Percentiles rank a stretch among this genome's conserved stretches.
These are phyloP conservation scores for Rugalucina vietnamica DNA, from an alignment of 2,888 invertebrate genomes.

Conservation along the genomic window DNA sequence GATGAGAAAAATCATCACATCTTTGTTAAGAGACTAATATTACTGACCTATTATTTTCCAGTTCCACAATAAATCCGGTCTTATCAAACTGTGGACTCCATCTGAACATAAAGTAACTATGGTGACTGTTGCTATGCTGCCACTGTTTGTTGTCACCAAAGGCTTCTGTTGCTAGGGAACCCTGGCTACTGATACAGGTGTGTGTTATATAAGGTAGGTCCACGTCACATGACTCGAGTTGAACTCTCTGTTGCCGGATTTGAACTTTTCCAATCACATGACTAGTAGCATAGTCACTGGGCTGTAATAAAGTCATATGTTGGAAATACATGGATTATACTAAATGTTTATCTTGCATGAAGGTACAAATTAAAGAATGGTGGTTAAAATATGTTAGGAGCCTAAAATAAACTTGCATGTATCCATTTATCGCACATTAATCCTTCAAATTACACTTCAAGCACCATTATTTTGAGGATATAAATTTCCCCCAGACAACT, in stretches of 20 bases:
- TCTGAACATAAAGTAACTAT: conserved; percentile 65
- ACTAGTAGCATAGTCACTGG: conserved; percentile 37
- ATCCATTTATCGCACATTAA: no score
- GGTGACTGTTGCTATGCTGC: conserved; percentile 29
- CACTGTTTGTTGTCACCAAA: conserved; percentile 11
- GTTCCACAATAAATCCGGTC: conserved; percentile 68
- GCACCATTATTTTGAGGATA: no score
- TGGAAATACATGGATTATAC: no score
- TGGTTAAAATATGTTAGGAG: no score
- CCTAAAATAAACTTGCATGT: no score
- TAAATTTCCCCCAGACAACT: no score
- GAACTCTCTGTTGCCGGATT: conserved; percentile 75
- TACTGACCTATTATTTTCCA: conserved; percentile 38
- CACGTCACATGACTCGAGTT: conserved; percentile 59
- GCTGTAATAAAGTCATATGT: no score
- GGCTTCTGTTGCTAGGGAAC: conserved; percentile 40
- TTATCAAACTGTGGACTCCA: conserved; percentile 73
- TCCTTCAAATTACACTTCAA: no score
- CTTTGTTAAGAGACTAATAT: no score
- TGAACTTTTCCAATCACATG: conserved; percentile 78
- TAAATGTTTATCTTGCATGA: no score
- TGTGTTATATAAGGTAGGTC: conserved; percentile 33
- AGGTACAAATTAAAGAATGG: no score
- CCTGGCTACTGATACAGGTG: conserved; percentile 51
- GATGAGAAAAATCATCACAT: no score